phyloP scores from a whole-genome alignment of 1,140 invertebrate species.

The Drosophila dunni region DNA sequence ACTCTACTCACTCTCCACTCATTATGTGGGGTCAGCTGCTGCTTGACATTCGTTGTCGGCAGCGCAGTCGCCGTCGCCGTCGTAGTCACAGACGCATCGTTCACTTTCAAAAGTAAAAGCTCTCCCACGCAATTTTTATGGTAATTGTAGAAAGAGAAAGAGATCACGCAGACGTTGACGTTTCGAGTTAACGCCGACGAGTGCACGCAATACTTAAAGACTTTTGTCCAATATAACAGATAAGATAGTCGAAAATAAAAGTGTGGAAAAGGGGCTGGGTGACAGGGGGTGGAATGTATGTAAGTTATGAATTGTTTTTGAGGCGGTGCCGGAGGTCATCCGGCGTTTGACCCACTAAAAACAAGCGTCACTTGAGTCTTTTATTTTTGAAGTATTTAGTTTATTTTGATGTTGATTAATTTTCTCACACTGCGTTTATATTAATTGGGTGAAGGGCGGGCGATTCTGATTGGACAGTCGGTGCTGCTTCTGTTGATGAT shows the following conservation, averaged over 20 bases:
- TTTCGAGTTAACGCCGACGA: background rate
- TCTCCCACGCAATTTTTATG: slow-evolving; percentile 43
- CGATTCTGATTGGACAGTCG: slow-evolving; percentile 32
- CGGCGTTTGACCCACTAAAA: slow-evolving; percentile 51
- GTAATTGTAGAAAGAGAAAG: slow-evolving; percentile 26
- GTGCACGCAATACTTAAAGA: slow-evolving; percentile 40
- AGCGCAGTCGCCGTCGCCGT: background rate
- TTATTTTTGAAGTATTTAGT: slow-evolving; percentile 1
- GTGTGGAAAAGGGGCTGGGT: background rate
- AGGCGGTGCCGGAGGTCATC: slow-evolving; percentile 34
- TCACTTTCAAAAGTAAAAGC: slow-evolving; percentile 55
- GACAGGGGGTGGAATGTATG: background rate
- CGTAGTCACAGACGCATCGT: slow-evolving; percentile 8
- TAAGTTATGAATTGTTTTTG: slow-evolving; percentile 17
- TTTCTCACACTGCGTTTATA: slow-evolving; percentile 27
- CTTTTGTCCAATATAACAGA: slow-evolving; percentile 25
- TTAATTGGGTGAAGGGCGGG: slow-evolving; percentile 52
- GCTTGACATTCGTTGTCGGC: background rate
- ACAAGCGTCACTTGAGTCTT: slow-evolving; percentile 12
- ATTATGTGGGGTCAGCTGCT: slow-evolving; percentile 15
- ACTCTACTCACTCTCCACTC: slow-evolving; percentile 8
- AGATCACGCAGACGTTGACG: slow-evolving; percentile 20
- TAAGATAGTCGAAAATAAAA: slow-evolving; percentile 30
- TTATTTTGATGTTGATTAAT: slow-evolving; percentile 33
- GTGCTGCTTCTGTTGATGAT: slow-evolving; percentile 2